Percentiles rank a stretch among this genome's conserved stretches.
Evolutionary conservation across 2,888 invertebrate genomes (phyloP).

Genomic region (Drosophila demipolita): DNA sequence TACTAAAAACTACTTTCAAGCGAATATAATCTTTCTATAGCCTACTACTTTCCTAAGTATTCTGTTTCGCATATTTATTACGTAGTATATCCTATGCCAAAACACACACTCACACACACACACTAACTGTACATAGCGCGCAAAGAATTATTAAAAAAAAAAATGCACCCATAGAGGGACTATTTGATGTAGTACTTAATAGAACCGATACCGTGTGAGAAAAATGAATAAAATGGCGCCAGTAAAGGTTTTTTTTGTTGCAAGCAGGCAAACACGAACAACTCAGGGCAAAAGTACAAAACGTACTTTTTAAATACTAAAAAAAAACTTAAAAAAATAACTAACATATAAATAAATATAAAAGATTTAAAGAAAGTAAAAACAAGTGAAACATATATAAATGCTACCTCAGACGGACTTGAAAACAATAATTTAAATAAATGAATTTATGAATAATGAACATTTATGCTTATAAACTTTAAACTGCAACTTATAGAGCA

Average conservation of each 20-base stretch:
- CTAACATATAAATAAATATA: slow-evolving; percentile 35
- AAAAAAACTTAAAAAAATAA: slow-evolving; percentile 28
- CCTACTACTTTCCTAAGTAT: slow-evolving; percentile 8
- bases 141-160: slow-evolving; percentile 7
- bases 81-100: slow-evolving; percentile 48
- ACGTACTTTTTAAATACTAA: slow-evolving; percentile 72
- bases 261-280: slow-evolving; percentile 69
- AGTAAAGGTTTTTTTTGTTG: slow-evolving; percentile 58
- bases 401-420: slow-evolving; percentile 83
- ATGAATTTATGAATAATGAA: slow-evolving; percentile 66
- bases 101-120: slow-evolving; percentile 30
- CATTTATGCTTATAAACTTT: slow-evolving; percentile 46
- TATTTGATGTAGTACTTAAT: slow-evolving; percentile 23
- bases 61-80: slow-evolving; percentile 14
- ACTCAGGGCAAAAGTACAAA: slow-evolving; percentile 86
- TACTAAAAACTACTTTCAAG: not conserved
- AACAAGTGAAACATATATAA: slow-evolving; percentile 57
- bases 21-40: slow-evolving; percentile 16
- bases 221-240: slow-evolving; percentile 59
- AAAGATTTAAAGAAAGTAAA: slow-evolving; percentile 30
- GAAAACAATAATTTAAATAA: slow-evolving; percentile 83
- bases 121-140: slow-evolving; percentile 62
- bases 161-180: slow-evolving; percentile 16
- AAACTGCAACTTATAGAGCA: slow-evolving; percentile 47
- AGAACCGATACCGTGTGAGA: slow-evolving; percentile 33